Conservation (phyloP, 2,797 vertebrate genomes). For the Sitta carolinensis region DNA sequence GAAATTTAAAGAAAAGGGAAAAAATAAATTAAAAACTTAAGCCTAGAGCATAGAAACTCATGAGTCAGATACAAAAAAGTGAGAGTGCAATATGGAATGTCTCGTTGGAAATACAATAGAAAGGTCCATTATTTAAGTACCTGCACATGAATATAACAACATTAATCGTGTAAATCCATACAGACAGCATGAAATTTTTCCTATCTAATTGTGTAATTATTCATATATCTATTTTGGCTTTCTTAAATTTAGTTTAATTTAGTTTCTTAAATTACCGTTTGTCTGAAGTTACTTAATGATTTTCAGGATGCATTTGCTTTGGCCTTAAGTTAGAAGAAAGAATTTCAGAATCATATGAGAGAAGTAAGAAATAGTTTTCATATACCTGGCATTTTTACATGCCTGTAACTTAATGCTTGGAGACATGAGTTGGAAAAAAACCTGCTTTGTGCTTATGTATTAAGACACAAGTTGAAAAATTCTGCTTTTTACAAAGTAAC, state of each 20-base stretch:
- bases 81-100: background rate
- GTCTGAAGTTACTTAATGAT: background rate
- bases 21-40: background rate
- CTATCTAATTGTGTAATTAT: background rate
- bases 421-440: background rate
- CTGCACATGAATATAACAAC: background rate
- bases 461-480: background rate
- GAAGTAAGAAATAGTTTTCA: background rate
- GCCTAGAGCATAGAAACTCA: background rate
- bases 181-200: background rate
- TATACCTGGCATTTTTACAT: background rate
- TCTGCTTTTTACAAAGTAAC: background rate
- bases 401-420: background rate
- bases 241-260: background rate
- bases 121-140: background rate
- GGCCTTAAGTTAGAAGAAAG: background rate
- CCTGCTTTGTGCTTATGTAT: background rate
- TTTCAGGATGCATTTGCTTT: background rate
- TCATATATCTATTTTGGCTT: background rate
- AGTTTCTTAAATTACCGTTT: background rate
- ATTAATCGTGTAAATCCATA: background rate
- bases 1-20: background rate
- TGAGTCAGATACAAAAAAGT: background rate
- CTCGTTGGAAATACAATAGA: background rate
- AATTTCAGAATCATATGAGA: background rate